A percentile compares a stretch with the other conserved stretches of the same genome.
Evolutionary conservation across 2,888 invertebrate species (phyloP).

Genomic region (Dolichopus griseipennis): DNA sequence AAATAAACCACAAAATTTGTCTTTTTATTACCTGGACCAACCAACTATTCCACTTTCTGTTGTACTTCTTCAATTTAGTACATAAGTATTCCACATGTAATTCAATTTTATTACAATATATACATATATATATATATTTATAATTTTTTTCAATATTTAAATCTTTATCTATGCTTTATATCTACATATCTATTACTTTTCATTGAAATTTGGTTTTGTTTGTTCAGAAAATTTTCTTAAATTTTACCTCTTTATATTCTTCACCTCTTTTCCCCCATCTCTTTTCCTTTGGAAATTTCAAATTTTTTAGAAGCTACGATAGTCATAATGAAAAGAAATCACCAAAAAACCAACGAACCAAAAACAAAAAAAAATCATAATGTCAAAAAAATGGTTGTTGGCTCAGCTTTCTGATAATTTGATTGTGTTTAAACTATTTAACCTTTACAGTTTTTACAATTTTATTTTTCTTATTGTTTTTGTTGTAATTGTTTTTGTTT

Average conservation of each 20-base stretch:
- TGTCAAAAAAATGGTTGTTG: neutral
- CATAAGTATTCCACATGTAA: too few relatives aligned
- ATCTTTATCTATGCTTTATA: neutral
- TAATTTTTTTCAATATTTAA: too few relatives aligned
- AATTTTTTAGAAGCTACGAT: too few relatives aligned
- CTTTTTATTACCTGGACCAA: too few relatives aligned
- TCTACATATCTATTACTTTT: neutral
- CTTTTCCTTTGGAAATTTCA: too few relatives aligned
- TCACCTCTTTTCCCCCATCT: neutral
- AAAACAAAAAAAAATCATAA: neutral
- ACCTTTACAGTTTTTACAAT: neutral
- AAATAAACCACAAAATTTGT: too few relatives aligned
- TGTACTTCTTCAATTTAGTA: too few relatives aligned
- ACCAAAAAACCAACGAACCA: neutral
- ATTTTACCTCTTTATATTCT: neutral
- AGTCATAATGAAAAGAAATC: neutral
- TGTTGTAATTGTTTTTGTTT: too few relatives aligned
- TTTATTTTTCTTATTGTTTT: too few relatives aligned
- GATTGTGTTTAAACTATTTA: constrained; percentile 5
- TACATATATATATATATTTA: too few relatives aligned
- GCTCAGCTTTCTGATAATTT: constrained; percentile 6
- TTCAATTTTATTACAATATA: too few relatives aligned
- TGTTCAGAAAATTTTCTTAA: neutral
- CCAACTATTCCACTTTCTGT: too few relatives aligned
- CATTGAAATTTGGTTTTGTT: neutral